Evolutionary conservation across 2,113 vertebrate species (phyloP).

Genomic region (Cephalopholis sonnerati): DNA sequence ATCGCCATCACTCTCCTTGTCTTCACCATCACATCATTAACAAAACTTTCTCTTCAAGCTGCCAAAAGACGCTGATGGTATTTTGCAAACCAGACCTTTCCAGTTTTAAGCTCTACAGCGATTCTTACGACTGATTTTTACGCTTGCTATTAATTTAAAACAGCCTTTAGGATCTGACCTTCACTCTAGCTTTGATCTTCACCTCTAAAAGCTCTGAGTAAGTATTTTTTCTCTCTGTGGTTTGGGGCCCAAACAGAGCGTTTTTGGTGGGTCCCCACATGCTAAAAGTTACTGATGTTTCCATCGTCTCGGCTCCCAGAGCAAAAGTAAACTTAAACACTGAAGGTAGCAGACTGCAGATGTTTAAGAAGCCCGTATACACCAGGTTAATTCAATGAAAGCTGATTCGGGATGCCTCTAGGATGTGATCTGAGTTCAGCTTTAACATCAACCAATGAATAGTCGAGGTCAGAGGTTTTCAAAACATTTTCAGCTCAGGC

Average conservation of each 20-base stretch:
- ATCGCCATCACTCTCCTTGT: background rate
- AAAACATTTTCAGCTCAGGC: constrained; percentile 47
- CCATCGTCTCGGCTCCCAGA: constrained; percentile 40
- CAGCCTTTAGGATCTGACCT: constrained; percentile 42
- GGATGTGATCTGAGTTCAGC: constrained; percentile 34
- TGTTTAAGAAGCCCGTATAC: constrained; percentile 49
- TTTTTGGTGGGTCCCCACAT: constrained; percentile 51
- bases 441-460: background rate
- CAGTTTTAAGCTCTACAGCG: background rate
- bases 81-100: background rate
- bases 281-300: constrained; percentile 53
- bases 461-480: constrained; percentile 59
- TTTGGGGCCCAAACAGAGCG: constrained; percentile 54
- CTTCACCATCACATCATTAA: background rate
- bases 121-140: constrained; percentile 34
- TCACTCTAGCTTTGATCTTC: constrained; percentile 61
- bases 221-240: constrained; percentile 51
- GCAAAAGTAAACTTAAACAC: constrained; percentile 36
- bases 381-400: constrained; percentile 66
- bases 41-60: background rate
- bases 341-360: constrained; percentile 36
- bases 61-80: background rate
- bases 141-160: constrained; percentile 40
- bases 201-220: constrained; percentile 50
- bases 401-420: constrained; percentile 51